These are phyloP conservation scores for Poecile atricapillus DNA, from an alignment of 2,113 vertebrate genomes.

Conservation along the genomic window DNA sequence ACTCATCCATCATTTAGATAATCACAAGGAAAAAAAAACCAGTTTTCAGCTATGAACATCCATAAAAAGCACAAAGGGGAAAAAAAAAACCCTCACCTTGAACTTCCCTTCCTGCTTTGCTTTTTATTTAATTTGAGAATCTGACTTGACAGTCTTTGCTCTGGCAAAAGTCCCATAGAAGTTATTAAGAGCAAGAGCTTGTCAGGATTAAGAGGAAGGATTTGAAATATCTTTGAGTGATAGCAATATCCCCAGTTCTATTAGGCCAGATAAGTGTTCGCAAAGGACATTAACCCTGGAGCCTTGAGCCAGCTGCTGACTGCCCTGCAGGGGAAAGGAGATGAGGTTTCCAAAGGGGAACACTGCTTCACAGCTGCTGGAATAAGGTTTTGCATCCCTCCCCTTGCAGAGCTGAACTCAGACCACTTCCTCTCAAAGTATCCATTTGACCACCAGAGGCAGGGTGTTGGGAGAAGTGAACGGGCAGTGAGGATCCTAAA, in stretches of 20 bases:
- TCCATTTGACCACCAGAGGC: background rate
- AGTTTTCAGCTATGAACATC: conserved; percentile 28
- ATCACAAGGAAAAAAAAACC: background rate
- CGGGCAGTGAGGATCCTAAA: background rate
- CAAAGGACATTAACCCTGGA: conserved; percentile 44
- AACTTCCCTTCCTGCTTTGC: conserved; percentile 55
- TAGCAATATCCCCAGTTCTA: conserved; percentile 33
- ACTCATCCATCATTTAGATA: conserved; percentile 55
- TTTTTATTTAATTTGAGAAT: conserved; percentile 23
- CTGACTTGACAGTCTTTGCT: conserved; percentile 53
- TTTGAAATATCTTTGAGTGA: conserved; percentile 55
- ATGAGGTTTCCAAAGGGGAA: background rate
- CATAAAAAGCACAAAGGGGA: conserved; percentile 16
- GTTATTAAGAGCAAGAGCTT: conserved; percentile 65
- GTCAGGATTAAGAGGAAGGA: conserved; percentile 62
- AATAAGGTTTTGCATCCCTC: background rate
- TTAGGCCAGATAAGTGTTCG: background rate
- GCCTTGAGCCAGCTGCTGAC: conserved; percentile 19
- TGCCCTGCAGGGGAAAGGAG: background rate
- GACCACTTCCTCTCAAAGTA: background rate
- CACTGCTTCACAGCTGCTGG: background rate
- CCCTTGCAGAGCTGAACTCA: background rate
- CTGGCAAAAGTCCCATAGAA: conserved; percentile 62
- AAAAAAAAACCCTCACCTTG: conserved; percentile 16
- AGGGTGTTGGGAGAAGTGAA: accelerated